Conservation (phyloP, 2,888 invertebrate species). For the Bugula neritina region DNA sequence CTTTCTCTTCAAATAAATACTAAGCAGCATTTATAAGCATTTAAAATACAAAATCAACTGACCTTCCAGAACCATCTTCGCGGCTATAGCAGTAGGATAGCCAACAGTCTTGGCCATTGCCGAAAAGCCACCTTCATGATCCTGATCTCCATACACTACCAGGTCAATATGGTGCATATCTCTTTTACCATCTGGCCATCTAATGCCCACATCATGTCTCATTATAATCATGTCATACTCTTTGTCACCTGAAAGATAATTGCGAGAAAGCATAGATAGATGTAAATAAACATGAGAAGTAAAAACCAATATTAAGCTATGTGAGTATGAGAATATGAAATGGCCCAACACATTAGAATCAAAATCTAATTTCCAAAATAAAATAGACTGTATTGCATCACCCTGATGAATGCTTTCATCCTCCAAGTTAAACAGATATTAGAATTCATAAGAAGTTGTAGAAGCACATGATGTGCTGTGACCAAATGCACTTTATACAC, state of each 20-base stretch:
- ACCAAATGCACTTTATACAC: too few relatives aligned
- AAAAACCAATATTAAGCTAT: too few relatives aligned
- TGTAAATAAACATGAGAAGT: too few relatives aligned
- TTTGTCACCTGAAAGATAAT: conserved; percentile 37
- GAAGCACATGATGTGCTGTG: too few relatives aligned
- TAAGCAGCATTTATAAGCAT: neutral
- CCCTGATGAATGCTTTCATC: too few relatives aligned
- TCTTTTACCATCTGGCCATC: conserved; percentile 73
- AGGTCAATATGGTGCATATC: conserved; percentile 73
- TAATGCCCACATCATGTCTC: conserved; percentile 84
- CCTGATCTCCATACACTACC: conserved; percentile 73
- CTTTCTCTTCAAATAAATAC: neutral
- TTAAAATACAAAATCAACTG: conserved; percentile 36
- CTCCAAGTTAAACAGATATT: too few relatives aligned
- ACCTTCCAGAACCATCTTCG: conserved; percentile 96
- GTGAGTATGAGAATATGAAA: too few relatives aligned
- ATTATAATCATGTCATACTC: conserved; percentile 92
- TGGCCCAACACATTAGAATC: too few relatives aligned
- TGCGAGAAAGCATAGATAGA: too few relatives aligned
- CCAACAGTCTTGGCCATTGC: conserved; percentile 95
- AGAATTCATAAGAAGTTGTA: too few relatives aligned
- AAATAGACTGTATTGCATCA: too few relatives aligned
- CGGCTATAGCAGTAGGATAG: conserved; percentile 87
- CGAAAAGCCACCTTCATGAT: conserved; percentile 64
- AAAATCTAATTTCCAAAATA: too few relatives aligned